Evolutionary conservation across 2,113 vertebrate genomes (phyloP).

Genomic region (Pelusios castaneus): DNA sequence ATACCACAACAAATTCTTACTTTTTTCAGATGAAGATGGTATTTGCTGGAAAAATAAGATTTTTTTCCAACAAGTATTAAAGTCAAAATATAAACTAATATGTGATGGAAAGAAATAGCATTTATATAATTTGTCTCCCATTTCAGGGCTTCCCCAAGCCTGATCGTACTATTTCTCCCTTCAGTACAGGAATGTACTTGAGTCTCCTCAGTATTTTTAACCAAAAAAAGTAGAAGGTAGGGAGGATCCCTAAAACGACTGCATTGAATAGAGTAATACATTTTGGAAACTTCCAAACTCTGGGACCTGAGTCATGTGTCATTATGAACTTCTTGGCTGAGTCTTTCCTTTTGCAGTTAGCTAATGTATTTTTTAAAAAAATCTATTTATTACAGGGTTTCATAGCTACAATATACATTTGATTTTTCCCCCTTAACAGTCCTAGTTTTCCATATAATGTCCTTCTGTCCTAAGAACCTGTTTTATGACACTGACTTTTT

Average conservation of each 20-base stretch:
- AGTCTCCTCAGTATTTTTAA: not conserved
- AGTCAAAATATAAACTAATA: constrained; percentile 23
- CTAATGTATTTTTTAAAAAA: no score
- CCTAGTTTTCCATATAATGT: no score
- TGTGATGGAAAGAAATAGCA: constrained; percentile 18
- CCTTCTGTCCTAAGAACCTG: not conserved
- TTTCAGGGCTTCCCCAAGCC: not conserved
- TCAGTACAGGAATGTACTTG: not conserved
- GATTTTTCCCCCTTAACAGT: not conserved
- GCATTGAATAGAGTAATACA: no score
- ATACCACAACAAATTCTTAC: not conserved
- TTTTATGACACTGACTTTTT: not conserved
- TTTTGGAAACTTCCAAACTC: no score
- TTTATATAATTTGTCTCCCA: not conserved
- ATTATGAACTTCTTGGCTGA: no score
- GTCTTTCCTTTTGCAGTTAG: no score
- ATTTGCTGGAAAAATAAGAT: not conserved
- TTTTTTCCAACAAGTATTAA: not conserved
- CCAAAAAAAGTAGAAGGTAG: not conserved
- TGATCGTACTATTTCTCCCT: not conserved
- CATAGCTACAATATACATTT: not conserved
- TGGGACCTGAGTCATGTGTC: no score
- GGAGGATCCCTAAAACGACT: not conserved
- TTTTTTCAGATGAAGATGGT: not conserved
- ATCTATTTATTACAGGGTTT: not conserved